Evolutionary conservation across 2,888 invertebrate genomes (phyloP), one percentile per base, ranked within the genome.

Genomic region (Acrobasis repandana): DNA sequence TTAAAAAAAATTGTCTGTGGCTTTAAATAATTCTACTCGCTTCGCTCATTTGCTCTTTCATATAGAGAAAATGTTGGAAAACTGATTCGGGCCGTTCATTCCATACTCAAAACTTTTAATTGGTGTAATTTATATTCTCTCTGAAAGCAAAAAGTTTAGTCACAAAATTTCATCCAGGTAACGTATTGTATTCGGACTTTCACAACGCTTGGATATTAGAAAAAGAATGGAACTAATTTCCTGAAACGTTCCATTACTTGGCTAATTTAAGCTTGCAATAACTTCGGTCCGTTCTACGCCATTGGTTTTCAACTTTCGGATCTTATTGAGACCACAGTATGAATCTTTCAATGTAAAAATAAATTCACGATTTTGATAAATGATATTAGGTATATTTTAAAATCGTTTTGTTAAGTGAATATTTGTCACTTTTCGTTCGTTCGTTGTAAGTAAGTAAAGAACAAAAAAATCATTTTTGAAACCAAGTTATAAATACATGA

Each of bases 71-170:
- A 28, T 49, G 18, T 49, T 49, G 11, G 28, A 49, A 49, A 49
- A 49, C 49, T 49, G 18, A 9, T 49, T 49, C 0, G 11, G 20
- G 11, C 49, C 43, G 43, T 49, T 49, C 28, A 28, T 18, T 11
- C n/a, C 34, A n/a, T 36, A 58, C 38, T 51, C 48, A 61, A 54
- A 58, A 58, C 48, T 48, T 58, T 48, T 47, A 58, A 47, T 47
- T 58, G 58, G 58, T 34, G 14, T 52, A 34, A 16, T 48, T 48
- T 48, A 20, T 48, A 48, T 52, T 10, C 34, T 52, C n/a, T 34
- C 9, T 15, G 36, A 15, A 34, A 51, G 51, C 33, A 51, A 36
- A 43, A 43, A 11, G 1, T 3, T 36, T 36, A 10, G n/a, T 48
- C 5, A 48, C 48, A 15, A 48, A 48, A 43, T 43, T 9, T 43